Evolutionary conservation across 1,140 invertebrate genomes (phyloP), one percentile per base, ranked within the genome.

Genomic region (Bicyclus anynana): DNA sequence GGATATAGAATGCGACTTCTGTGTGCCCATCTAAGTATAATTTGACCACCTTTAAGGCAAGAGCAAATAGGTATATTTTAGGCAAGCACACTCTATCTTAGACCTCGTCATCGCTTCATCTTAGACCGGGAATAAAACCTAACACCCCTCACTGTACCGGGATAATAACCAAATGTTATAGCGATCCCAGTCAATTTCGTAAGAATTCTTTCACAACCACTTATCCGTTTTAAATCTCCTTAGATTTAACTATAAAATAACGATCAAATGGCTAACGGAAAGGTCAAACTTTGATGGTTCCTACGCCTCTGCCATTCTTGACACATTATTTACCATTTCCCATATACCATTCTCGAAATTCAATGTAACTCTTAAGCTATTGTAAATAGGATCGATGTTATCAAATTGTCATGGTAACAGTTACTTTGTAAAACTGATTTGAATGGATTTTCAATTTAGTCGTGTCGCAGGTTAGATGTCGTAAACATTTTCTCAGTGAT

Each of bases 401-500:
- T 17, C 42, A 37, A 18, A 21, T 20, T 21, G 38, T 16, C 4
- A 40, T 6, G 0, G 51, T 16, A 51, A 48, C 38, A 37, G 10
- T 57, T 49, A 49, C 9, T 38, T 63, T 23, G 55, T 59, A 26
- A 16, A 17, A 52, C 53, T 48, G 48, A 65, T 57, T 66, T 66
- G 35, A 66, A 66, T 66, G 59, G 59, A 66, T 66, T 66, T 66
- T 61, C 63, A 66, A 66, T 66, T 66, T 66, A 62, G 54, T 51
- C 46, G 58, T 54, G 63, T 66, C 59, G 55, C 55, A 57, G 59
- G 63, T 66, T 59, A 59, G 57, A 56, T 60, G 62, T 58, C 63
- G 63, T 66, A 62, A 66, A 66, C 51, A 56, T 66, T 58, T 59
- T 64, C 46, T 59, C 42, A 29, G 62, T 52, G 59, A 58, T 62